Percentiles rank a stretch among this genome's conserved stretches.
phyloP scores from a whole-genome alignment of 2,113 vertebrate genomes.

The Vanacampus margaritifer region DNA sequence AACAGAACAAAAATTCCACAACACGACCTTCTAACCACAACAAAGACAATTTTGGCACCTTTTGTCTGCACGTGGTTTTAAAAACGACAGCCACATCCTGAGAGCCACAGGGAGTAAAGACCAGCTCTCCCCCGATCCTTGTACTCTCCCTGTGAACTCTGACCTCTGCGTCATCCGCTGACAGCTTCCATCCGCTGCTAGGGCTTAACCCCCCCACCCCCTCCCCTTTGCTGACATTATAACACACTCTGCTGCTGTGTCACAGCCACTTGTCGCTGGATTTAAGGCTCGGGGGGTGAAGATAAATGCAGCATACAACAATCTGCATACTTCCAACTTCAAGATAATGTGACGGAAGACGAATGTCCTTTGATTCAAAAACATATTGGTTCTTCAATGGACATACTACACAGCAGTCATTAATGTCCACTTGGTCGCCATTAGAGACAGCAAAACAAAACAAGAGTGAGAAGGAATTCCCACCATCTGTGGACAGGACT shows the following conservation, averaged over 20 bases:
- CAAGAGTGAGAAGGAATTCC: too few relatives aligned
- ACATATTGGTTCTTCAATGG: not conserved
- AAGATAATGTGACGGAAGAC: slow-evolving; percentile 35
- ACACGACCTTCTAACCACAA: not conserved
- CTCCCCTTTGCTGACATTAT: slow-evolving; percentile 19
- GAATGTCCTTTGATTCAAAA: slow-evolving; percentile 24
- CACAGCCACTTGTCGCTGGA: slow-evolving; percentile 19
- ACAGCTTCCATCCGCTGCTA: slow-evolving; percentile 36
- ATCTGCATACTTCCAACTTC: not conserved
- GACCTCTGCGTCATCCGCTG: slow-evolving; percentile 41
- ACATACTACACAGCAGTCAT: too few relatives aligned
- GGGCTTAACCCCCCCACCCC: not conserved
- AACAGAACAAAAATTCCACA: not conserved
- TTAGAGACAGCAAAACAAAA: too few relatives aligned
- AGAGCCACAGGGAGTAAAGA: slow-evolving; percentile 20
- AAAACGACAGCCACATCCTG: slow-evolving; percentile 40
- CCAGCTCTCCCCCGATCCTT: slow-evolving; percentile 25
- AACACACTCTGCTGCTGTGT: slow-evolving; percentile 18
- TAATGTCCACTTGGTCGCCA: too few relatives aligned
- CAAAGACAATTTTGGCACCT: slow-evolving; percentile 1
- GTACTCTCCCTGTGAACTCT: slow-evolving; percentile 32
- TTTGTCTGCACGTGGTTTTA: slow-evolving; percentile 16
- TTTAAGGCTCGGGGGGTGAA: not conserved
- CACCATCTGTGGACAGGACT: too few relatives aligned
- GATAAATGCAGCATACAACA: slow-evolving; percentile 12